Evolutionary conservation across 2,797 vertebrate species (phyloP), one percentile per base, ranked within the genome.

Genomic region (Catostomus latipinnis): DNA sequence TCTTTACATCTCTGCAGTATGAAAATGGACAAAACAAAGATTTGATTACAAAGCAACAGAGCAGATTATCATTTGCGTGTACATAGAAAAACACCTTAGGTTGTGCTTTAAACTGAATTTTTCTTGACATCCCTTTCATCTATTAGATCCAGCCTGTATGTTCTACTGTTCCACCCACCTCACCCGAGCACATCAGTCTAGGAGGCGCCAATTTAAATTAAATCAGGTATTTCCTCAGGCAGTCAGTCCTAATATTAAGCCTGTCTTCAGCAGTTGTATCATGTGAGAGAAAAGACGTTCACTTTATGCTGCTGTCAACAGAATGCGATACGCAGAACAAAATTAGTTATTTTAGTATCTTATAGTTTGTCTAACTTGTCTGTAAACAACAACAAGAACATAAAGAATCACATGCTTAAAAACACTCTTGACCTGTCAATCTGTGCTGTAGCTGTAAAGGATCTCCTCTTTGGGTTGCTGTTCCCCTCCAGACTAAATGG

Each of bases 151-250:
- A 62, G 62, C 12, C 62, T 14, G 62, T 46, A 8, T 60, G 8
- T 48, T 14, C 14, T 14, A 46, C 74, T 43, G 63, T 66, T 60
- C 48, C 18, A 8, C 45, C 66, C 66, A 69, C 48, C 56, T 75
- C 50, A 12, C 22, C 6, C 16, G 10, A 54, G 52, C 61, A 54
- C 53, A 58, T 50, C 46, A 50, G 75, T 52, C 75, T 10, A 60
- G 65, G 48, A 77, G 56, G 46, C n/a, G 66, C 66, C 56, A 6
- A 52, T 61, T 60, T 43, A 77, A 77, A 77, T 77, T 69, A 61
- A 77, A 77, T 77, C 75, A 58, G 63, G 54, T 68, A 60, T 76
- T 68, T 76, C 63, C 74, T 52, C 71, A 69, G 53, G 18, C 54
- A 77, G 75, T 43, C 46, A 52, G 46, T 76, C 54, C 43, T 74